Evolutionary conservation across 1,140 invertebrate species (phyloP).

Genomic region (Anoplophora glabripennis): DNA sequence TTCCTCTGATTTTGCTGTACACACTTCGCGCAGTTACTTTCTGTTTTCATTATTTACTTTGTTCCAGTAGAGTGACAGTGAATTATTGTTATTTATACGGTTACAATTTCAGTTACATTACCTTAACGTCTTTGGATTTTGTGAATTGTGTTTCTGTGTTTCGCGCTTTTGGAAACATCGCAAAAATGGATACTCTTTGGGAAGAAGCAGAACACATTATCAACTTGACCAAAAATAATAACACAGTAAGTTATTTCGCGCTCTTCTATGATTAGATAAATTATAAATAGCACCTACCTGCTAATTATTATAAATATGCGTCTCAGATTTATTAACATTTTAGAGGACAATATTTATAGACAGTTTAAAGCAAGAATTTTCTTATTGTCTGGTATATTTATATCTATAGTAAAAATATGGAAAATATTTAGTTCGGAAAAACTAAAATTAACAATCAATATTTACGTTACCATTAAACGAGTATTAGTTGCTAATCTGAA

Average conservation of each 20-base stretch:
- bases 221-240: constrained; percentile 7
- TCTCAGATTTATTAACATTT: too few relatives aligned
- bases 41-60: background rate
- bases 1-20: background rate
- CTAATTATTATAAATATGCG: background rate
- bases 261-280: background rate
- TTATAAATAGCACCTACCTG: too few relatives aligned
- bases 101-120: background rate
- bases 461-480: too few relatives aligned
- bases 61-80: background rate
- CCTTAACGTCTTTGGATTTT: background rate
- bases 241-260: constrained; percentile 6
- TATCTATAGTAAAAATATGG: too few relatives aligned
- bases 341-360: too few relatives aligned
- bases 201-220: constrained; percentile 10
- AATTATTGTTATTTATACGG: background rate
- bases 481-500: too few relatives aligned
- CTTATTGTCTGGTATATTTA: too few relatives aligned
- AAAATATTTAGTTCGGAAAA: too few relatives aligned
- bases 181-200: constrained; percentile 8
- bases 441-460: too few relatives aligned
- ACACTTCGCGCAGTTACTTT: background rate
- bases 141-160: background rate
- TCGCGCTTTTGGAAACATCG: background rate
- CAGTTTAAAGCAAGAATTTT: too few relatives aligned